A percentile compares a stretch with the other conserved stretches of the same genome.
phyloP scores from a whole-genome alignment of 2,888 invertebrate species.

The Cataglyphis rosenhaueri region DNA sequence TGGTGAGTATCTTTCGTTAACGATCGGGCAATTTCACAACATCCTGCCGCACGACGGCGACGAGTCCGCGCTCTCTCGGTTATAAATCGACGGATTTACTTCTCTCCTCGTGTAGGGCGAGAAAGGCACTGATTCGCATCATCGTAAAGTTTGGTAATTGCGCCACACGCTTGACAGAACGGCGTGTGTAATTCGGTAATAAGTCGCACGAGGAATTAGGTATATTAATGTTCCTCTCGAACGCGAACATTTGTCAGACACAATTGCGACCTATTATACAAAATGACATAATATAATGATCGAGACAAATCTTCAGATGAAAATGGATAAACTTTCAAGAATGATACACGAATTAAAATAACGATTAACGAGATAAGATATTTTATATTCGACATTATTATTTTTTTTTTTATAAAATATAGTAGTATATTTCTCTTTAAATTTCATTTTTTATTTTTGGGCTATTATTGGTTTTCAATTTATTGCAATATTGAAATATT shows the following conservation, averaged over 20 bases:
- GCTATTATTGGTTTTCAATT: neutral
- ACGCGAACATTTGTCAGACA: constrained; percentile 6
- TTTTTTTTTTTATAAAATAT: neutral
- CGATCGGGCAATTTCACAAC: constrained; percentile 50
- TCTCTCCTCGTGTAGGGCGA: neutral
- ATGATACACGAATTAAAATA: neutral
- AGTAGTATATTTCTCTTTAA: neutral
- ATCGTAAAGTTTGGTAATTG: constrained; percentile 22
- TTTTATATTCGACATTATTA: neutral
- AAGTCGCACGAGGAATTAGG: constrained; percentile 24
- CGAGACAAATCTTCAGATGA: constrained; percentile 5
- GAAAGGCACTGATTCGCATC: constrained; percentile 22
- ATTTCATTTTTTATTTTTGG: neutral
- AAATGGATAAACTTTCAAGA: neutral
- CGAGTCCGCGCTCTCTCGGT: constrained; percentile 24
- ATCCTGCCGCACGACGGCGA: constrained; percentile 38
- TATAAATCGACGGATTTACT: constrained; percentile 38
- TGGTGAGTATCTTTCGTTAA: constrained; percentile 52
- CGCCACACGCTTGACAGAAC: constrained; percentile 35
- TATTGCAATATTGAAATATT: constrained; percentile 23
- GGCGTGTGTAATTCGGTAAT: constrained; percentile 55
- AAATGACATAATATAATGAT: constrained; percentile 44
- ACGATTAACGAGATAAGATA: neutral
- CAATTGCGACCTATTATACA: constrained; percentile 62
- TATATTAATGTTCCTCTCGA: neutral